phyloP scores from a whole-genome alignment of 2,888 invertebrate species.

The Lamellibrachia columna region DNA sequence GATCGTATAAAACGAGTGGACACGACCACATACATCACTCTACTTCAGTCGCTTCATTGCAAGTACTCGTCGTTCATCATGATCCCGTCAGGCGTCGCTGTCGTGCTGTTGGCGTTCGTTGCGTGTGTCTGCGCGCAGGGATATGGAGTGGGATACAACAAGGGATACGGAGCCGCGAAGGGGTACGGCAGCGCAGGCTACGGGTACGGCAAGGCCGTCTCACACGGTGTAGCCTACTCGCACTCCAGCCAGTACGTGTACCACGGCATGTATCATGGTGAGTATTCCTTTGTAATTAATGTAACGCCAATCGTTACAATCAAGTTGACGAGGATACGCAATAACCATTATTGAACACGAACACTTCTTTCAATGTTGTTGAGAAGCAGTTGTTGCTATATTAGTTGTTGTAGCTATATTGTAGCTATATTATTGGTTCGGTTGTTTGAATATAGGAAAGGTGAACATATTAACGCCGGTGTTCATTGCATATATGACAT shows the following conservation, averaged over 20 bases:
- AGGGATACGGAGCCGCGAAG: neutral
- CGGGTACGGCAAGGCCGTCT: neutral
- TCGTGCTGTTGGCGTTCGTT: neutral
- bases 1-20: neutral
- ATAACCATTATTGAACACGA: neutral
- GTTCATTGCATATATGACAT: neutral
- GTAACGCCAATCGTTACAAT: too few species aligned
- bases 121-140: slow-evolving; percentile 6
- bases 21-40: neutral
- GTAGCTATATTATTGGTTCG: neutral
- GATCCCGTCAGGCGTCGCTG: neutral
- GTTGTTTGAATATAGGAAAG: neutral
- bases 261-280: slow-evolving; percentile 24
- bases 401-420: too few species aligned
- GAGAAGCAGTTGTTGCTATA: too few species aligned
- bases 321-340: neutral
- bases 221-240: neutral
- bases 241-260: slow-evolving; percentile 5
- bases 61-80: neutral
- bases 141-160: neutral
- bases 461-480: neutral
- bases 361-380: too few species aligned
- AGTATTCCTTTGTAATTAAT: neutral
- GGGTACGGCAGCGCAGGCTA: neutral
- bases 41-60: neutral